Evolutionary conservation across 2,113 vertebrate genomes (phyloP).

Genomic region (Mesitornis unicolor): DNA sequence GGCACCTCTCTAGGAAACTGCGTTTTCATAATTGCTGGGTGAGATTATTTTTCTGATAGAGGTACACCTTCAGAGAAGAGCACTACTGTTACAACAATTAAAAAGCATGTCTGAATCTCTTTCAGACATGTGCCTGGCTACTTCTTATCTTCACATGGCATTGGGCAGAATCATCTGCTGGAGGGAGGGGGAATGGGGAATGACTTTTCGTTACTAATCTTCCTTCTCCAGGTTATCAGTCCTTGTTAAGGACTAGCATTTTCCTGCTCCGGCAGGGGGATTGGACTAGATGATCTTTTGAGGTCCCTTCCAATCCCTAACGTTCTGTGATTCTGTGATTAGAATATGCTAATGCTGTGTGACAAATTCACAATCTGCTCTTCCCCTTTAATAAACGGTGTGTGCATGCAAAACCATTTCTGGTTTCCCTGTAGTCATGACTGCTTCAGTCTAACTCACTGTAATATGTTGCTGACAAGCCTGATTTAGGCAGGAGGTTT

Average conservation of each 20-base stretch:
- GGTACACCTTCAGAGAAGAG: neutral
- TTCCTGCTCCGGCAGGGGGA: too few relatives aligned
- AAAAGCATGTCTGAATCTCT: rapidly evolving
- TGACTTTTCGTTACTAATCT: neutral
- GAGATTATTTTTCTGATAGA: neutral
- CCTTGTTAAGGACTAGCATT: too few relatives aligned
- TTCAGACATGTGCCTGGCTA: neutral
- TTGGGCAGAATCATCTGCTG: too few relatives aligned
- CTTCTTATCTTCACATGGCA: neutral
- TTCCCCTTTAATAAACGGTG: neutral
- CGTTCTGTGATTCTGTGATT: too few relatives aligned
- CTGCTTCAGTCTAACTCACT: neutral
- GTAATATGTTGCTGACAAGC: neutral
- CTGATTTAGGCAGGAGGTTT: neutral
- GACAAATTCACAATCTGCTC: neutral
- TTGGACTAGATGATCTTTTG: too few relatives aligned
- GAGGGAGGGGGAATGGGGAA: too few relatives aligned
- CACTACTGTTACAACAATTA: neutral
- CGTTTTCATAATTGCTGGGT: neutral
- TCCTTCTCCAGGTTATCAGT: neutral
- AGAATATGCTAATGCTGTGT: neutral
- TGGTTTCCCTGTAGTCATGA: neutral
- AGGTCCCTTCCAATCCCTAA: too few relatives aligned
- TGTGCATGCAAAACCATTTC: neutral
- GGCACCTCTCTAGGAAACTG: neutral